Percentiles rank a stretch among this genome's conserved stretches.
Conservation (phyloP, 2,888 invertebrate genomes). For the Thyatira batis region DNA sequence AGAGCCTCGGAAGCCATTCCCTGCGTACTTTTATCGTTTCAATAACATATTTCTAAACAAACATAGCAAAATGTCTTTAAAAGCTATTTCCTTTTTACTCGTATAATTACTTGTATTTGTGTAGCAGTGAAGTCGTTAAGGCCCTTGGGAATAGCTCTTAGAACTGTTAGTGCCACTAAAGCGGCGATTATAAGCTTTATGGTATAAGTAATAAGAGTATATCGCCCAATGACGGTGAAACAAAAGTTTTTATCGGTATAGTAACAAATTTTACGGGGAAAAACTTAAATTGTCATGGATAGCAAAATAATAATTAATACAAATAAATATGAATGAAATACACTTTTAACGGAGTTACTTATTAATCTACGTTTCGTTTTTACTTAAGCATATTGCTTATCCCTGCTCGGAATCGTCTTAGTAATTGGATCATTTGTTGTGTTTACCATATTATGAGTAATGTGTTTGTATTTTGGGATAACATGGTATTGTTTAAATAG, state of each 20-base stretch:
- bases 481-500: too few species aligned
- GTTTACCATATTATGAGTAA: conserved; percentile 47
- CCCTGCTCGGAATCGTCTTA: conserved; percentile 49
- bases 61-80: conserved; percentile 26
- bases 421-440: conserved; percentile 60
- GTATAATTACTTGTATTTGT: conserved; percentile 58
- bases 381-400: too few species aligned
- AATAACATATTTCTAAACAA: conserved; percentile 43
- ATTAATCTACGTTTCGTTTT: too few species aligned
- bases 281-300: not conserved
- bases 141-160: conserved; percentile 52
- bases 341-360: too few species aligned
- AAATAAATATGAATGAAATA: too few species aligned
- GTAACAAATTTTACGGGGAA: not conserved
- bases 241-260: not conserved
- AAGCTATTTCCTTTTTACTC: conserved; percentile 43
- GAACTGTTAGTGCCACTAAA: conserved; percentile 55
- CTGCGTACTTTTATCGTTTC: conserved; percentile 27
- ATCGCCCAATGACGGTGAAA: conserved; percentile 15
- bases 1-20: conserved; percentile 18
- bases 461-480: conserved; percentile 47
- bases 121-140: conserved; percentile 50
- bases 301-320: conserved; percentile 30
- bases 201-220: conserved; percentile 35
- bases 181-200: conserved; percentile 51